These are phyloP conservation scores for Xiphorhynchus elegans DNA, from an alignment of 2,113 vertebrate genomes.

Conservation along the genomic window DNA sequence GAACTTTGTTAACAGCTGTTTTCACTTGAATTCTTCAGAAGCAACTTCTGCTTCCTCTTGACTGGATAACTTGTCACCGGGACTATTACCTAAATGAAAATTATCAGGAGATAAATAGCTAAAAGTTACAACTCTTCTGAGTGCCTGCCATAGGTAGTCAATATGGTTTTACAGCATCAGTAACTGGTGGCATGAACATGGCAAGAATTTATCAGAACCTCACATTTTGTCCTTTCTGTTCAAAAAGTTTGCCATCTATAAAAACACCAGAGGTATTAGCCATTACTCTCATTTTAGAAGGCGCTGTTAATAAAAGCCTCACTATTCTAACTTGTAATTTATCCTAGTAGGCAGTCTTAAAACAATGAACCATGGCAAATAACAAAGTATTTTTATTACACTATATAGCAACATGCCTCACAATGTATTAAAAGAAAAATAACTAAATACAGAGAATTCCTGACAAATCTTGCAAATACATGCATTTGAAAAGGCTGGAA, in stretches of 20 bases:
- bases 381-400: background rate
- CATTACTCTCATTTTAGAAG: background rate
- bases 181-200: background rate
- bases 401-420: background rate
- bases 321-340: background rate
- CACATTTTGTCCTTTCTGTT: background rate
- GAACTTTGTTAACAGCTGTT: background rate
- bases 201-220: background rate
- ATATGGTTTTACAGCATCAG: background rate
- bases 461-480: background rate
- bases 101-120: background rate
- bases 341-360: background rate
- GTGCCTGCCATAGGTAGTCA: background rate
- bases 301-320: background rate
- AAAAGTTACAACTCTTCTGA: background rate
- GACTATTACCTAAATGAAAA: slow-evolving; percentile 50
- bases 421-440: background rate
- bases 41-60: slow-evolving; percentile 29
- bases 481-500: background rate
- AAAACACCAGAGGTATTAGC: background rate
- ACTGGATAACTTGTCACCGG: slow-evolving; percentile 18
- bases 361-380: background rate
- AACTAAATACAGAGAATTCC: background rate
- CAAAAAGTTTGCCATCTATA: background rate
- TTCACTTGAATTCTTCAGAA: slow-evolving; percentile 65